These are phyloP conservation scores for Andrena bucephala DNA, from an alignment of 2,888 invertebrate species.

Conservation along the genomic window DNA sequence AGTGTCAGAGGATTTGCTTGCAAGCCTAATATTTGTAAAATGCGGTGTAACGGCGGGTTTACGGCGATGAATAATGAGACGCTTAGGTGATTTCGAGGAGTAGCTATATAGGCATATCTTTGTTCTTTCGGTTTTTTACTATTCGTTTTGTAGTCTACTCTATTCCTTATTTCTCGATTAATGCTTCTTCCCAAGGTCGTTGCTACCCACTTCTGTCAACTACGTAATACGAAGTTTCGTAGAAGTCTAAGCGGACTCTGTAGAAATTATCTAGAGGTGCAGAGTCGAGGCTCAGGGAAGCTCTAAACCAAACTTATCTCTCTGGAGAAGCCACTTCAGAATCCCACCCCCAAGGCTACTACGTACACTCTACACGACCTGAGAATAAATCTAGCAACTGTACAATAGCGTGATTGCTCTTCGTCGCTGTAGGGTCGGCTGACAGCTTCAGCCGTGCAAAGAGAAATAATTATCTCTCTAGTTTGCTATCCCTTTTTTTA, in stretches of 20 bases:
- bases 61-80: too few species aligned
- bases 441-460: background rate
- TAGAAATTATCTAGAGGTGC: background rate
- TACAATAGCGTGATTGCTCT: background rate
- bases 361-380: background rate
- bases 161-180: background rate
- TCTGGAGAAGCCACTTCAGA: background rate
- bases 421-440: background rate
- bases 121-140: too few species aligned
- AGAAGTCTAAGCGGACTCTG: background rate
- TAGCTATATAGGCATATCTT: too few species aligned
- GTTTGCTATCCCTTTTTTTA: background rate
- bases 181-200: background rate
- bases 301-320: conserved; percentile 12
- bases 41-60: too few species aligned
- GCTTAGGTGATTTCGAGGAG: too few species aligned
- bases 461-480: background rate
- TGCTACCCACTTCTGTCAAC: background rate
- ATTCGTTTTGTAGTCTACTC: too few species aligned
- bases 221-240: background rate
- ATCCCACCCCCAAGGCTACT: background rate
- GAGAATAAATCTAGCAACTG: background rate
- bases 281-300: background rate
- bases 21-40: background rate
- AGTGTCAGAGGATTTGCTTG: background rate